These are phyloP conservation scores for Diabrotica virgifera DNA, from an alignment of 1,140 invertebrate genomes.

Conservation along the genomic window DNA sequence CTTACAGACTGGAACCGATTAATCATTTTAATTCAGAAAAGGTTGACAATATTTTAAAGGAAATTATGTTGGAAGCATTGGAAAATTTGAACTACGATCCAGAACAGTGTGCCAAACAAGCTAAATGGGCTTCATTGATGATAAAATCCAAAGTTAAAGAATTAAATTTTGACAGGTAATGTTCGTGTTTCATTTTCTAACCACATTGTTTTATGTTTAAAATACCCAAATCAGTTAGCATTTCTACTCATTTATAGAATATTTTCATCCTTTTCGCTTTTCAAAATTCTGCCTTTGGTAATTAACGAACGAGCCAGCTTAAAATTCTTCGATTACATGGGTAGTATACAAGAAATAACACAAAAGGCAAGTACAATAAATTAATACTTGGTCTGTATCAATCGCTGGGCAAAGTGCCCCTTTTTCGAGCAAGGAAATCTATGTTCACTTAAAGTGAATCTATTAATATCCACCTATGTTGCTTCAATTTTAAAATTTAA, in stretches of 20 bases:
- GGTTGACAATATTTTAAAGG: constrained; percentile 51
- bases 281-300: too few species aligned
- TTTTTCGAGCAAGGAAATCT: too few species aligned
- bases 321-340: background rate
- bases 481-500: too few species aligned
- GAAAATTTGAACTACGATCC: constrained; percentile 51
- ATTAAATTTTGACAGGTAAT: constrained; percentile 53
- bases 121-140: constrained; percentile 46
- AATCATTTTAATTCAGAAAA: constrained; percentile 52
- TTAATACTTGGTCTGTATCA: too few species aligned
- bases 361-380: too few species aligned
- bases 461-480: too few species aligned
- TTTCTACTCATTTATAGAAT: background rate
- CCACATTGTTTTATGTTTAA: background rate
- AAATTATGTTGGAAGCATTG: constrained; percentile 49
- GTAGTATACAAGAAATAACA: too few species aligned
- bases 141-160: constrained; percentile 51
- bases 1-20: constrained; percentile 51
- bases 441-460: too few species aligned
- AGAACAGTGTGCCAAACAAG: constrained; percentile 44
- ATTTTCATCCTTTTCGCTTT: background rate
- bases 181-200: background rate
- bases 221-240: background rate
- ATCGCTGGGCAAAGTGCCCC: too few species aligned
- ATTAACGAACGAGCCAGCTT: too few species aligned